Percentiles rank a stretch among this genome's conserved stretches.
Evolutionary conservation across 1,140 invertebrate species (phyloP).

Genomic region (Adoxophyes honmai): DNA sequence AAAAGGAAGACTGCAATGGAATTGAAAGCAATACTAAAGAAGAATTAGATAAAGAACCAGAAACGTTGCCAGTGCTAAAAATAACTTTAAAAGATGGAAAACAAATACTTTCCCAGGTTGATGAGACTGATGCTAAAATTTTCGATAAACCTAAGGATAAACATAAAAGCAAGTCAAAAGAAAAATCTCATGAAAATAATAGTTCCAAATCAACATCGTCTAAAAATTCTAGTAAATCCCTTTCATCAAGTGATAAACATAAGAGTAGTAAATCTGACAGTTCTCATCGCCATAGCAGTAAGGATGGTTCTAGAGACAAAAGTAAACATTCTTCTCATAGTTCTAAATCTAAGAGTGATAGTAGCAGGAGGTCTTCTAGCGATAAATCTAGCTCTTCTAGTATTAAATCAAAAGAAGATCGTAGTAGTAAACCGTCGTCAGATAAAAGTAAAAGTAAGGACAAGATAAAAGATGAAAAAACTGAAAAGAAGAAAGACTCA

Average conservation of each 20-base stretch:
- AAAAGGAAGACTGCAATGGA: constrained; percentile 31
- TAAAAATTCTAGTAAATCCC: constrained; percentile 75
- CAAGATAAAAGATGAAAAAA: constrained; percentile 67
- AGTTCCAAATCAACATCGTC: constrained; percentile 75
- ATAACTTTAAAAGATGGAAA: constrained; percentile 86
- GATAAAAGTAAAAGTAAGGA: constrained; percentile 44
- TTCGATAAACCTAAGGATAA: constrained; percentile 64
- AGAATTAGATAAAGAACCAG: constrained; percentile 35
- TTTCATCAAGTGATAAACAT: constrained; percentile 71
- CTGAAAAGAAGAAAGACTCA: constrained; percentile 56
- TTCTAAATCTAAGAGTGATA: constrained; percentile 62
- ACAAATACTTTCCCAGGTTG: constrained; percentile 83
- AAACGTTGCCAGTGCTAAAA: constrained; percentile 76
- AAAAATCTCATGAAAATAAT: constrained; percentile 61
- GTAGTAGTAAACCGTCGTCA: constrained; percentile 26
- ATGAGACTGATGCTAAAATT: constrained; percentile 59
- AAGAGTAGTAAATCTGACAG: constrained; percentile 64
- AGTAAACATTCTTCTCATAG: constrained; percentile 61
- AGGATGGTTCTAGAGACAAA: constrained; percentile 69
- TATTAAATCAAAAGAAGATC: constrained; percentile 39
- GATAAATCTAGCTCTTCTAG: constrained; percentile 46
- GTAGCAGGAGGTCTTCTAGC: constrained; percentile 37
- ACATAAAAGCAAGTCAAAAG: constrained; percentile 62
- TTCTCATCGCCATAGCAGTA: constrained; percentile 62
- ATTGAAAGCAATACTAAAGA: constrained; percentile 65